Conservation (phyloP, 2,113 vertebrate genomes). For the Gallinago undulata region DNA sequence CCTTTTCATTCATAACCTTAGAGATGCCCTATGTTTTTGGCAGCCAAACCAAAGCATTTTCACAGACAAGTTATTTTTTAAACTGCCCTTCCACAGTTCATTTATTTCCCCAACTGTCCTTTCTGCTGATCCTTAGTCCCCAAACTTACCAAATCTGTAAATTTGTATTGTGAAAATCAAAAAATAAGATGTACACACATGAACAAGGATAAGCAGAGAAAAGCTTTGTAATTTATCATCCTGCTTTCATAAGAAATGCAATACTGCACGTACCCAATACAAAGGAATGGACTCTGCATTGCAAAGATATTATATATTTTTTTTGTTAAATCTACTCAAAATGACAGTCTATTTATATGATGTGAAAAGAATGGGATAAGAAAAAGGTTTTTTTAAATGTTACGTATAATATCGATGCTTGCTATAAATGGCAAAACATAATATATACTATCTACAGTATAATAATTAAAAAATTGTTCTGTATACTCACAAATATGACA, state of each 20-base stretch:
- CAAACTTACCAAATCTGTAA: background rate
- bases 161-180: background rate
- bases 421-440: background rate
- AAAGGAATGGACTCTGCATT: background rate
- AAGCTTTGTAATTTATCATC: background rate
- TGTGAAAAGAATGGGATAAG: background rate
- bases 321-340: background rate
- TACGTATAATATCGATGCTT: background rate
- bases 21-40: background rate
- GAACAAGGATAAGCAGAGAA: background rate
- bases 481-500: background rate
- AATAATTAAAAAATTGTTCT: background rate
- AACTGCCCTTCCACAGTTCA: background rate
- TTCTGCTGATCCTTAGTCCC: background rate
- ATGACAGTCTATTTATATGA: background rate
- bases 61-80: background rate
- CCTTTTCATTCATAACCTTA: background rate
- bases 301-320: background rate
- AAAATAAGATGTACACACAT: background rate
- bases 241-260: background rate
- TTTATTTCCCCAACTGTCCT: background rate
- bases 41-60: background rate
- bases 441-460: background rate
- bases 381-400: background rate
- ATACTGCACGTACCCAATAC: background rate